A percentile compares a stretch with the other conserved stretches of the same genome.
Conservation (phyloP, 1,140 invertebrate species). For the Drosophila azteca region DNA sequence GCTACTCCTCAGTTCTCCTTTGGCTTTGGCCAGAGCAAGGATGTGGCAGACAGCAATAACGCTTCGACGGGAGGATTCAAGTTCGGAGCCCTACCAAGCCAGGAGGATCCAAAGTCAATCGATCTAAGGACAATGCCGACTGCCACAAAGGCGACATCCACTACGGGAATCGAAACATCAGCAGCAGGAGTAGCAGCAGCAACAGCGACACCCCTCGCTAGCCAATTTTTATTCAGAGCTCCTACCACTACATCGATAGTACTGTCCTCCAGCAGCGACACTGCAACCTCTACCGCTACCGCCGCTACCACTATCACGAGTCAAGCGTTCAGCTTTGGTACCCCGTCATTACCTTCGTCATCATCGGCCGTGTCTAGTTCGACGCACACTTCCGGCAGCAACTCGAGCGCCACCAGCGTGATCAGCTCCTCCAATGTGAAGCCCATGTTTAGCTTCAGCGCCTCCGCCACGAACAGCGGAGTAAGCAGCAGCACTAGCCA, state of each 20-base stretch:
- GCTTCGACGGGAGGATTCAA: not conserved
- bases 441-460: slow-evolving; percentile 33
- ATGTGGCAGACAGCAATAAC: slow-evolving; percentile 19
- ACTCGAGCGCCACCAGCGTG: not conserved
- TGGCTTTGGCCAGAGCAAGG: slow-evolving; percentile 10
- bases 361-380: slow-evolving; percentile 30
- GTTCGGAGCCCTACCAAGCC: slow-evolving; percentile 1
- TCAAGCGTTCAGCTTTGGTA: slow-evolving; percentile 37
- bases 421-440: slow-evolving; percentile 5
- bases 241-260: slow-evolving; percentile 8
- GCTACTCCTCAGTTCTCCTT: slow-evolving; percentile 6
- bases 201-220: slow-evolving; percentile 2
- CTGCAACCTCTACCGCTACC: slow-evolving; percentile 1
- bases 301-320: not conserved
- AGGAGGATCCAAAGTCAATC: slow-evolving; percentile 16
- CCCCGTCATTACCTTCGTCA: slow-evolving; percentile 12
- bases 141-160: slow-evolving; percentile 1
- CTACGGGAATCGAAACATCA: not conserved
- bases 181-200: not conserved
- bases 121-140: not conserved
- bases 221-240: slow-evolving; percentile 19
- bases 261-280: not conserved
- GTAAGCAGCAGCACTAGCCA: slow-evolving; percentile 45
- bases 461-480: not conserved
- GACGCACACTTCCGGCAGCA: slow-evolving; percentile 6